Evolutionary conservation across 2,113 vertebrate genomes (phyloP), one percentile per base, ranked within the genome.

Genomic region (Galeopterus variegatus): DNA sequence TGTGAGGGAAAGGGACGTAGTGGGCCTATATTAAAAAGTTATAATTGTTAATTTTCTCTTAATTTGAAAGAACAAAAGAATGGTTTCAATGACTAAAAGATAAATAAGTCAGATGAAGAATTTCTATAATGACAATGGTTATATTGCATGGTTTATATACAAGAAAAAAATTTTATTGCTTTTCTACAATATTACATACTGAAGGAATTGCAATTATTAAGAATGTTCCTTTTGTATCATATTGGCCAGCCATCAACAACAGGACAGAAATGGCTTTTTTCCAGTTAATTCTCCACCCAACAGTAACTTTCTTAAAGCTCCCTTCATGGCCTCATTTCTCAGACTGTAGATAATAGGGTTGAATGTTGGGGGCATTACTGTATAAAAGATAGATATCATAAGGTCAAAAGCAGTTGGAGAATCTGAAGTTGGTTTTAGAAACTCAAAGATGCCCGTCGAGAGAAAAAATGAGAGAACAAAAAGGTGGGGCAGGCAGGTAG

Each of bases 401-500:
- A 94, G 15, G 58, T 98, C 96, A 13, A 92, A 48, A 62, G 75
- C 31, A 48, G 89, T 82, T 60, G 96, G 93, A 19, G 95, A 96
- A 18, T 65, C 86, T 65, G 93, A 94, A 21, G 62, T 95, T 36
- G 96, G 81, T 76, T 95, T 97, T 18, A 98, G 41, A 65, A 97
- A 97, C 6, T 93, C 97, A 94, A 93, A 93, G 10, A 41, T 45
- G 13, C 86, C 98, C 9, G 94, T 97, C 28, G 89, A 93, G 23
- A 97, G 72, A 69, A 96, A 98, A 31, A 97, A 65, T 12, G 56
- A 88, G 19, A 97, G 84, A 75, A 98, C 94, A 87, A 88, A 84
- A 14, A 98, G 82, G 24, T 97, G 97, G 7, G 97, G 93, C 2
- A 96, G 41, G 77, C 98, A 98, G 4, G 94, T 98, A 8, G 97